Conservation (phyloP, 2,113 vertebrate species). For the Forbesichthys agassizii region DNA sequence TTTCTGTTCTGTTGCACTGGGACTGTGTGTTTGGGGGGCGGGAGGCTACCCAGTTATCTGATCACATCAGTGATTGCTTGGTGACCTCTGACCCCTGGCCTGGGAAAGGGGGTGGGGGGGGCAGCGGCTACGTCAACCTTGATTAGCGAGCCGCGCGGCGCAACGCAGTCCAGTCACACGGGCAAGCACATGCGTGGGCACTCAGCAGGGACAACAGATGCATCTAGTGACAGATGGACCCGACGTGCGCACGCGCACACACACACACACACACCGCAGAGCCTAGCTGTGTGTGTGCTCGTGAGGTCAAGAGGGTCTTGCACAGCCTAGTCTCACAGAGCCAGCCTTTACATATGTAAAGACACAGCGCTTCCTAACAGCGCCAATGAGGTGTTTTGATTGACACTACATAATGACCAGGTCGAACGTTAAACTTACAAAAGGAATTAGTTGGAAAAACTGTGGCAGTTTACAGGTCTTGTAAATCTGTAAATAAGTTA, state of each 20-base stretch:
- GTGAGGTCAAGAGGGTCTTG: not conserved
- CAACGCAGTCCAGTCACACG: slow-evolving; percentile 55
- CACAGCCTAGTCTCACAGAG: not conserved
- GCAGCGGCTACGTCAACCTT: slow-evolving; percentile 61
- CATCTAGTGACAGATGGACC: slow-evolving; percentile 18
- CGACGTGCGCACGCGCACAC: not conserved
- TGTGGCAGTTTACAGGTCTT: too few species aligned
- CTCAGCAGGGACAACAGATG: slow-evolving; percentile 29
- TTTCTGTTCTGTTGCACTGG: too few species aligned
- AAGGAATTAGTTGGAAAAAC: too few species aligned
- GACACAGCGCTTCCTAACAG: too few species aligned
- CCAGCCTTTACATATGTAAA: too few species aligned
- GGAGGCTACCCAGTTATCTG: slow-evolving; percentile 52
- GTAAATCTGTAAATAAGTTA: too few species aligned
- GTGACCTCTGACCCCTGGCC: slow-evolving; percentile 65
- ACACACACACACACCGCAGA: not conserved
- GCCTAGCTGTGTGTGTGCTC: not conserved
- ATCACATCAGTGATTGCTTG: slow-evolving; percentile 54
- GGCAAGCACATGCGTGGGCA: not conserved
- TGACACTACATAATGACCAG: too few species aligned
- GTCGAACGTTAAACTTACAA: too few species aligned
- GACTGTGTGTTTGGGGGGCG: too few species aligned
- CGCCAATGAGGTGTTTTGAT: too few species aligned
- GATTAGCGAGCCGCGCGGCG: slow-evolving; percentile 55
- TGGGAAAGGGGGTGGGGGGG: slow-evolving; percentile 56